phyloP scores from a whole-genome alignment of 1,140 invertebrate species.

The Drosophila albomicans region DNA sequence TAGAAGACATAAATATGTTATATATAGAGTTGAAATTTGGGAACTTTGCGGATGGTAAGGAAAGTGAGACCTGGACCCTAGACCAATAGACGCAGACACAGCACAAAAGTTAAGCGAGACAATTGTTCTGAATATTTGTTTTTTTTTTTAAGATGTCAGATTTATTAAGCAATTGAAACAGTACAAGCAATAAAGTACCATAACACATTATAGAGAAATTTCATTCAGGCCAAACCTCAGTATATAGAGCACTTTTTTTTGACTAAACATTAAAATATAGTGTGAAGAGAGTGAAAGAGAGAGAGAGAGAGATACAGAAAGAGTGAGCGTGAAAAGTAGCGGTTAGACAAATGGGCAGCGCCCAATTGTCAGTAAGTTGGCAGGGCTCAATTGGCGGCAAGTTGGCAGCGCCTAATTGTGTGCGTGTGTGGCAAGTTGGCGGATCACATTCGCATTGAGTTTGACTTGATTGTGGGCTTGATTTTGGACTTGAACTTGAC shows the following conservation, averaged over 20 bases:
- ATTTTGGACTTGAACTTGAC: background rate
- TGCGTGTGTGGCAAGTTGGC: conserved; percentile 9
- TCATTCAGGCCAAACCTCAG: too few relatives aligned
- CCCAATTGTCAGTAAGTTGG: too few relatives aligned
- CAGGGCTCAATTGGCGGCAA: background rate
- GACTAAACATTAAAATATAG: conserved; percentile 1
- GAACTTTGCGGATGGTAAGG: background rate
- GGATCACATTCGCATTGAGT: conserved; percentile 2
- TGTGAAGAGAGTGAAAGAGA: too few relatives aligned
- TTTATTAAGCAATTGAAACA: too few relatives aligned
- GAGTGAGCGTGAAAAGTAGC: too few relatives aligned
- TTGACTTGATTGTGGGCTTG: conserved; percentile 1
- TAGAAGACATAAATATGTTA: background rate
- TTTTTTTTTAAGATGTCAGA: too few relatives aligned
- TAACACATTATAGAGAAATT: too few relatives aligned
- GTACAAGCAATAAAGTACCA: too few relatives aligned
- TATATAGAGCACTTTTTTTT: background rate
- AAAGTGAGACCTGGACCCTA: background rate
- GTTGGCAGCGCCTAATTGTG: background rate
- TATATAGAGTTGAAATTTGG: background rate
- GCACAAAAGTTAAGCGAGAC: background rate
- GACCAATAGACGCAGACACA: background rate
- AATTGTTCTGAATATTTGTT: background rate
- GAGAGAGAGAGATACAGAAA: too few relatives aligned
- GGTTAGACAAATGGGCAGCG: too few relatives aligned